phyloP scores from a whole-genome alignment of 2,888 invertebrate species.

The Adelognathus sp. region DNA sequence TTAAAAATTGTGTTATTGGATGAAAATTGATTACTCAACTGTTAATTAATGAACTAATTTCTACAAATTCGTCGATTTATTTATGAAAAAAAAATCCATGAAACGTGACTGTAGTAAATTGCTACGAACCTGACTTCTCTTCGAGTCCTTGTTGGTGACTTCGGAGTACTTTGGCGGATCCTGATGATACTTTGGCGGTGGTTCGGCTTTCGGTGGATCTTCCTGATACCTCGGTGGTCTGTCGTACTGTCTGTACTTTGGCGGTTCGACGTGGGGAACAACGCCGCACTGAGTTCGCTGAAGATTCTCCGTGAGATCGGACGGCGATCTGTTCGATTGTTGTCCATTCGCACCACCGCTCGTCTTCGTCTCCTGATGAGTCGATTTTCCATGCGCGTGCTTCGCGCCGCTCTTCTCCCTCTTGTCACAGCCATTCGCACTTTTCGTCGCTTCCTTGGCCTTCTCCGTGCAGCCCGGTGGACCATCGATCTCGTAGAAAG shows the following conservation, averaged over 20 bases:
- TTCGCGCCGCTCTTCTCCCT: slow-evolving; percentile 65
- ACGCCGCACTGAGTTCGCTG: slow-evolving; percentile 68
- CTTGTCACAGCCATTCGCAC: slow-evolving; percentile 64
- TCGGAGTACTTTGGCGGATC: slow-evolving; percentile 76
- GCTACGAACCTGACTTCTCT: slow-evolving; percentile 73
- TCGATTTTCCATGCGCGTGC: slow-evolving; percentile 62
- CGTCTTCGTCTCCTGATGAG: slow-evolving; percentile 68
- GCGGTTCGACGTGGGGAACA: slow-evolving; percentile 72
- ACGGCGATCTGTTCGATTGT: slow-evolving; percentile 63
- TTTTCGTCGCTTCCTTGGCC: slow-evolving; percentile 49
- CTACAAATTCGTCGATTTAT: too few species aligned
- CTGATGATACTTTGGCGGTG: slow-evolving; percentile 75
- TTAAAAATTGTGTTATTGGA: too few species aligned
- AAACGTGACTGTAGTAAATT: too few species aligned
- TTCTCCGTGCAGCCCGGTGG: slow-evolving; percentile 65
- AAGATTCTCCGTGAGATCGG: slow-evolving; percentile 69
- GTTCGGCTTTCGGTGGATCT: slow-evolving; percentile 72
- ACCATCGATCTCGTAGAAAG: slow-evolving; percentile 77
- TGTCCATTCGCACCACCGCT: slow-evolving; percentile 52
- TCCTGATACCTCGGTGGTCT: slow-evolving; percentile 77
- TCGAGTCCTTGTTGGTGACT: slow-evolving; percentile 70
- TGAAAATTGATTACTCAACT: too few species aligned
- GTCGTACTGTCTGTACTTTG: slow-evolving; percentile 76
- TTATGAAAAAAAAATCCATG: too few species aligned
- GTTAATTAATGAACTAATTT: too few species aligned